Percentiles rank a stretch among this genome's conserved stretches.
phyloP scores from a whole-genome alignment of 2,113 vertebrate species.

The Terrapene triunguis region DNA sequence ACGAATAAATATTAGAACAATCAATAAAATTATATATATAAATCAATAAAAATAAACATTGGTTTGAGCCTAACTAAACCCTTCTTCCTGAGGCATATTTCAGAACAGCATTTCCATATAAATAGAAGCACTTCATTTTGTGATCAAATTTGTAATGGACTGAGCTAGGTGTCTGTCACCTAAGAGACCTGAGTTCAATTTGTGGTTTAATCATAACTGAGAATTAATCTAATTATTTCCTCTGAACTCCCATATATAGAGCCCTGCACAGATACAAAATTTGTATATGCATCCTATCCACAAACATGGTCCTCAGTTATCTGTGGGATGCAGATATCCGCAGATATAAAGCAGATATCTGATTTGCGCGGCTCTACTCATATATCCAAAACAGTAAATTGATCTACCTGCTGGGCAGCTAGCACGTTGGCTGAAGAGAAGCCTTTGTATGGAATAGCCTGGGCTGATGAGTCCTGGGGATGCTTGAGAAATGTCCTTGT shows the following conservation, averaged over 20 bases:
- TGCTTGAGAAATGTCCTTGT: background rate
- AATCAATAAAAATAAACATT: constrained; percentile 13
- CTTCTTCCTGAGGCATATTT: background rate
- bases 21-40: constrained; percentile 9
- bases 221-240: background rate
- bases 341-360: too few relatives aligned
- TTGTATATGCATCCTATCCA: too few relatives aligned
- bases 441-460: background rate
- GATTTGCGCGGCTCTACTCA: too few relatives aligned
- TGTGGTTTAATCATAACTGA: background rate
- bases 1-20: constrained; percentile 7
- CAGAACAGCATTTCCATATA: constrained; percentile 1
- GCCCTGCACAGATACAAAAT: too few relatives aligned
- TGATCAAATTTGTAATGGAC: constrained; percentile 1
- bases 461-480: background rate
- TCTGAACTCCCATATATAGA: background rate
- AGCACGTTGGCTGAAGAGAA: background rate
- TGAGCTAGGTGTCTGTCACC: background rate
- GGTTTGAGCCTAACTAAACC: background rate
- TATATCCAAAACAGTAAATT: background rate
- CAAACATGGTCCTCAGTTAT: too few relatives aligned
- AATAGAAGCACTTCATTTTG: constrained; percentile 12
- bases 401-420: background rate
- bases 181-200: background rate
- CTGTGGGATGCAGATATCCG: too few relatives aligned